Base-by-base conservation (phyloP, 2,113 vertebrate genomes). In the Cyanistes caeruleus region DNA sequence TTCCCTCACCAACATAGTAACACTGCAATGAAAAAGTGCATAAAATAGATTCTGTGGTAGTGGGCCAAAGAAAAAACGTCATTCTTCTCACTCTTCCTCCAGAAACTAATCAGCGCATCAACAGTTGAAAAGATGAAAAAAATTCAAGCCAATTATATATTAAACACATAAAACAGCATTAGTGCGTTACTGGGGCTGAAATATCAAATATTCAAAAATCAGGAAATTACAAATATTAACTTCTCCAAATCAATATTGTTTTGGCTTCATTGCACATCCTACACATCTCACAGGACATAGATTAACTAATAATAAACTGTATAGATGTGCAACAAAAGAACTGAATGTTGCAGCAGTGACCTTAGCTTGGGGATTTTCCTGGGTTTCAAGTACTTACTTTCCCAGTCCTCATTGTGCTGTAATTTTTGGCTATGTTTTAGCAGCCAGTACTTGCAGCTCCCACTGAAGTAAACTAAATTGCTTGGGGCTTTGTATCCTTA, bases 161-260 rank as follows among this genome's bases (percentile, higher is more conserved):
- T 79, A 91, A 93, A 93, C 84, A 83, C 70, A 62, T 93, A 94
- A 93, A 94, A 43, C 21, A 52, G 55, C 43, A 52, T 75, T 87
- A 78, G 25, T 70, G 49, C 37, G 7, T 95, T 65, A 58, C 67
- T 19, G 27, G 39, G 72, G 35, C 43, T 77, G 55, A 91, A 93
- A 76, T 85, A 69, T 55, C 53, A 76, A 93, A 65, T 62, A 83
- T 28, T 83, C 51, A 48, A 80, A 81, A 91, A 75, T 83, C 95
- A 94, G 95, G 96, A 96, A 96, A 95, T 97, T 84, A 84, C 78
- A 80, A 53, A 83, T 55, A 53, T 8, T 64, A 63, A 41, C 39
- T 68, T 81, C 75, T 94, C 95, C 86, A 88, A 88, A 87, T 76
- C 59, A 77, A 81, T 96, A 93, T 90, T 7, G 3, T 37, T 51